Evolutionary conservation across 2,888 invertebrate species (phyloP).

Genomic region (Papilio protenor): DNA sequence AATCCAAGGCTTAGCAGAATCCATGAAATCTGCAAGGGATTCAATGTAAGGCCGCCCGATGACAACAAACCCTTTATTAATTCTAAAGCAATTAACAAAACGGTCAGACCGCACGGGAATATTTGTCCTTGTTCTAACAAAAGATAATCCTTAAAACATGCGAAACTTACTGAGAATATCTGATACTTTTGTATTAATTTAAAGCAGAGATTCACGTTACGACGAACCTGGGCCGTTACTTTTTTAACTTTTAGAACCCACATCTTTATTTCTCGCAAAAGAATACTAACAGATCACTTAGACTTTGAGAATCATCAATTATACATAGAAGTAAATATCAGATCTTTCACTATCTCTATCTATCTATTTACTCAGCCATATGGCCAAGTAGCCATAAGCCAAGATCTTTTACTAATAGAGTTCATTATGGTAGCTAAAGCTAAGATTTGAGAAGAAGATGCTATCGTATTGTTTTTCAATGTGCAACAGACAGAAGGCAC

Average conservation of each 20-base stretch:
- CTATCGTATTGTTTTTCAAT: not conserved
- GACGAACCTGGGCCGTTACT: no score
- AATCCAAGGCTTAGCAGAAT: slow-evolving; percentile 27
- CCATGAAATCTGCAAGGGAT: slow-evolving; percentile 36
- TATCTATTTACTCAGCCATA: no score
- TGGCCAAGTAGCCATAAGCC: no score
- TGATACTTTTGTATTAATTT: not conserved
- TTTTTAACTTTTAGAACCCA: no score
- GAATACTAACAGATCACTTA: not conserved
- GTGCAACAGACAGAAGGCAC: not conserved
- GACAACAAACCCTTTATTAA: slow-evolving; percentile 37
- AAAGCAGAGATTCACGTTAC: not conserved
- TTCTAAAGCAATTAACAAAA: slow-evolving; percentile 39
- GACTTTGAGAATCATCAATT: not conserved
- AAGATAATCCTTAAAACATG: slow-evolving; percentile 9
- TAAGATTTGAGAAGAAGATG: not conserved
- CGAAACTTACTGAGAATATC: not conserved
- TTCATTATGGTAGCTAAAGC: not conserved
- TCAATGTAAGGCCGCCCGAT: slow-evolving; percentile 30
- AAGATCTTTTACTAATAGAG: no score
- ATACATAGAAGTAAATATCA: not conserved
- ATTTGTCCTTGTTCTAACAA: slow-evolving; percentile 19
- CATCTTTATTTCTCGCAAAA: not conserved
- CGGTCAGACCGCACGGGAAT: slow-evolving; percentile 26
- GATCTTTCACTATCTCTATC: not conserved